Evolutionary conservation across 2,888 invertebrate species (phyloP), one percentile per base, ranked within the genome.

Genomic region (Trissolcus brochymenae): DNA sequence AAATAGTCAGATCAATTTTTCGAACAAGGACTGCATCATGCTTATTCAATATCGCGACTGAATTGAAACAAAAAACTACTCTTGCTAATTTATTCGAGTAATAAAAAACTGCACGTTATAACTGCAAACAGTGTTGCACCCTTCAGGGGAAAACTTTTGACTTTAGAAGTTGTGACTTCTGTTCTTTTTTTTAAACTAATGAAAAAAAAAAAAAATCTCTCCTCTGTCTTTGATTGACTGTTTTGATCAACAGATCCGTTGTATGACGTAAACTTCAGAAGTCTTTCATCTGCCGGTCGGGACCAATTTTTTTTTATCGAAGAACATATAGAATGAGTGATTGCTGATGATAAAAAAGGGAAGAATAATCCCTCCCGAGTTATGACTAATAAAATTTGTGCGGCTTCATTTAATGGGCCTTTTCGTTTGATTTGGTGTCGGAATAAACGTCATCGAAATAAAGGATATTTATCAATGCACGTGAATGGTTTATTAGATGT

Each of bases 1-100:
- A 75, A 71, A 74, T 78, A 43, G 78, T 64, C 9, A 41, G 71
- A 78, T 78, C 55, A 74, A 78, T 78, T 73, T 78, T 67, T 49
- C 21, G 49, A 57, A 60, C 60, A 21, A 57, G 50, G 64, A 76
- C 56, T 71, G 46, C 11, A 35, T 65, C 40, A 73, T 49, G 72
- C 54, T 77, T 68, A 73, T 77, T 68, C 68, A 77, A 73, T 35
- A 35, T 77, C 65, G 65, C 61, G 60, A 75, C 53, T 35, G 2
- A 11, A 35, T 11, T 35, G 35, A 35, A 9, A 29, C 29, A 29
- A 35, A 11, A 35, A 35, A 35, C 6, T 3, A 25, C 4, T 25
- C 25, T 67, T 55, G 9, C 9, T 2, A 35, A 6, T 35, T 11
- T 35, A 4, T 6, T 7, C 2, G 2, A 35, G 35, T 11, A 9